Evolutionary conservation across 2,113 vertebrate species (phyloP).

Genomic region (Oryzias javanicus): DNA sequence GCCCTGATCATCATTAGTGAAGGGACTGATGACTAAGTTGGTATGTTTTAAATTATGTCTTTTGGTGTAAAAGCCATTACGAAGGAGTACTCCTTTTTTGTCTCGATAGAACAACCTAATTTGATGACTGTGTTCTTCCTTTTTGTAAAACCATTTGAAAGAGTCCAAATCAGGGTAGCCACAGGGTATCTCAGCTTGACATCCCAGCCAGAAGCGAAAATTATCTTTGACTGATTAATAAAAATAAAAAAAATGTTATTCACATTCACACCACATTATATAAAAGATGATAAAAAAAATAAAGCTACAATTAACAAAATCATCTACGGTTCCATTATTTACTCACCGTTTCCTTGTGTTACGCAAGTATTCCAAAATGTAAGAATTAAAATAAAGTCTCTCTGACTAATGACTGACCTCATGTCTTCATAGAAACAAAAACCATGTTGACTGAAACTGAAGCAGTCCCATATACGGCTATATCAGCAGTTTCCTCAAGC

Average conservation of each 20-base stretch:
- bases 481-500: not conserved
- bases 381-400: constrained; percentile 10
- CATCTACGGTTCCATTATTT: not conserved
- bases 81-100: rapidly evolving
- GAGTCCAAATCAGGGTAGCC: not conserved
- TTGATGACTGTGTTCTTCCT: rapidly evolving
- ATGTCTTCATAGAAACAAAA: not conserved
- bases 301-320: not conserved
- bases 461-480: not conserved
- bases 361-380: constrained; percentile 10
- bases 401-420: not conserved
- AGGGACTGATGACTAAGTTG: constrained; percentile 39
- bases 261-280: not conserved
- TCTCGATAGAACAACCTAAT: not conserved
- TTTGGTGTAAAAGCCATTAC: rapidly evolving
- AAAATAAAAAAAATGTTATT: not conserved
- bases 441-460: not conserved
- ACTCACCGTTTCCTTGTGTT: constrained; percentile 34
- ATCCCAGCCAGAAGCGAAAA: constrained; percentile 25
- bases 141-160: constrained; percentile 43
- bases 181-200: constrained; percentile 48
- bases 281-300: too few relatives aligned
- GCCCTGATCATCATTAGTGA: constrained; percentile 48
- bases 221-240: not conserved
- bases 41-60: rapidly evolving